phyloP scores from a whole-genome alignment of 2,113 vertebrate genomes.

The Holacanthus passer region DNA sequence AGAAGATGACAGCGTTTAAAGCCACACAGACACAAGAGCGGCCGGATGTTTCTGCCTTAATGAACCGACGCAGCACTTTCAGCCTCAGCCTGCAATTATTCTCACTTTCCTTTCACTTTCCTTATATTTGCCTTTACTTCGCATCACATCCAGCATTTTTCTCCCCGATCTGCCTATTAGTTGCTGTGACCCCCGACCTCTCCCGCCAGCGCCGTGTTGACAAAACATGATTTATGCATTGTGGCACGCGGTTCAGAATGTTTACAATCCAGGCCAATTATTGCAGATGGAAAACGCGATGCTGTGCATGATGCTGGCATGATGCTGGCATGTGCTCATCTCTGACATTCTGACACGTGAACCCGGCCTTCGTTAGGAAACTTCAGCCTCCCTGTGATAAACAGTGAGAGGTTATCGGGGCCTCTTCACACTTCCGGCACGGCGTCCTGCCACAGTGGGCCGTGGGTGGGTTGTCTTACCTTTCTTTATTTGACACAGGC shows the following conservation, averaged over 20 bases:
- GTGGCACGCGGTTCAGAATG: conserved; percentile 19
- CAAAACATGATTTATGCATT: conserved; percentile 61
- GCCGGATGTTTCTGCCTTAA: conserved; percentile 42
- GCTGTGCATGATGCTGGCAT: too few species aligned
- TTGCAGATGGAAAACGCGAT: not conserved
- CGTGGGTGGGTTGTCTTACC: conserved; percentile 10
- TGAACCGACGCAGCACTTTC: conserved; percentile 46
- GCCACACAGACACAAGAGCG: conserved; percentile 21
- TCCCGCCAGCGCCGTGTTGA: not conserved
- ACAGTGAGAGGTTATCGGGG: not conserved
- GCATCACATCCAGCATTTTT: not conserved
- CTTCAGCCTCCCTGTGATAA: conserved; percentile 12
- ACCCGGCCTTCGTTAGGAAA: not conserved
- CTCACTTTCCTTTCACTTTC: conserved; percentile 10
- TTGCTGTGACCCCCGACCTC: conserved; percentile 40
- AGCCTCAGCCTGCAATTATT: conserved; percentile 44
- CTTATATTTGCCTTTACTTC: conserved; percentile 32
- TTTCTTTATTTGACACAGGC: not conserved
- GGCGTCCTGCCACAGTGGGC: not conserved
- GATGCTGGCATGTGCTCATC: conserved; percentile 22
- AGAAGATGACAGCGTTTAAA: conserved; percentile 48
- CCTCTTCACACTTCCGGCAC: conserved; percentile 4
- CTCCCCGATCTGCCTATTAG: conserved; percentile 51
- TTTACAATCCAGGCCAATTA: conserved; percentile 62
- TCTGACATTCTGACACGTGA: conserved; percentile 42